A percentile compares a stretch with the other conserved stretches of the same genome.
These are phyloP conservation scores for Helogale parvula DNA, from an alignment of 2,113 vertebrate genomes.

Conservation along the genomic window DNA sequence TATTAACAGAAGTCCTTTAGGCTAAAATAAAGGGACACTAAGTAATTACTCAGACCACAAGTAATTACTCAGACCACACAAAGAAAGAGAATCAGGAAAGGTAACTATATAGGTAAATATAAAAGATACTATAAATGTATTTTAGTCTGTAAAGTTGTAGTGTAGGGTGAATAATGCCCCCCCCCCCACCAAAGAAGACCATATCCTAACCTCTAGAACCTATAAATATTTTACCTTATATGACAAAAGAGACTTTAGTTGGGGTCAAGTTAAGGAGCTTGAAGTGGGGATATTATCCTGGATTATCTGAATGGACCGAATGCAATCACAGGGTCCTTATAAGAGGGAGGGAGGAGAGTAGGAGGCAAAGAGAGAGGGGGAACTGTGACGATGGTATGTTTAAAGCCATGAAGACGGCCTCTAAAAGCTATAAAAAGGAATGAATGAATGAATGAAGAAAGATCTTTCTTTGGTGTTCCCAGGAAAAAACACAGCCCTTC, in stretches of 20 bases:
- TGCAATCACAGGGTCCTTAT: not conserved
- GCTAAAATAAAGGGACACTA: no score
- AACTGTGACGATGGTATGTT: not conserved
- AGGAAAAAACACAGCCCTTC: not conserved
- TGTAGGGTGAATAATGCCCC: not conserved
- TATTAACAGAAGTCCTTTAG: no score
- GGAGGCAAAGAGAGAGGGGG: not conserved
- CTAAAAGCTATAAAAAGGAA: not conserved
- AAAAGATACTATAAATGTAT: not conserved
- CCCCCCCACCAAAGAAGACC: not conserved
- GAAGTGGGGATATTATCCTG: not conserved
- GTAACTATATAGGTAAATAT: not conserved
- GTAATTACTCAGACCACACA: not conserved
- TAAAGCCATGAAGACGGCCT: not conserved
- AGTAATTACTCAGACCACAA: not conserved
- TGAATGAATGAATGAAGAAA: not conserved
- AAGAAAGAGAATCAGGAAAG: not conserved
- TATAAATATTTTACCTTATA: not conserved
- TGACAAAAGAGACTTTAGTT: not conserved
- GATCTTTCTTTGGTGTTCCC: not conserved
- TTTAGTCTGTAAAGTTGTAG: not conserved
- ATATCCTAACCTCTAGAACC: not conserved
- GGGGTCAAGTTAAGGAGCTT: not conserved
- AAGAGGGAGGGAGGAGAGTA: not conserved
- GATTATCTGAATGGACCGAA: not conserved